A percentile compares a stretch with the other conserved stretches of the same genome.
Evolutionary conservation across 2,888 invertebrate species (phyloP).

Genomic region (Synanthedon andrenaeformis): DNA sequence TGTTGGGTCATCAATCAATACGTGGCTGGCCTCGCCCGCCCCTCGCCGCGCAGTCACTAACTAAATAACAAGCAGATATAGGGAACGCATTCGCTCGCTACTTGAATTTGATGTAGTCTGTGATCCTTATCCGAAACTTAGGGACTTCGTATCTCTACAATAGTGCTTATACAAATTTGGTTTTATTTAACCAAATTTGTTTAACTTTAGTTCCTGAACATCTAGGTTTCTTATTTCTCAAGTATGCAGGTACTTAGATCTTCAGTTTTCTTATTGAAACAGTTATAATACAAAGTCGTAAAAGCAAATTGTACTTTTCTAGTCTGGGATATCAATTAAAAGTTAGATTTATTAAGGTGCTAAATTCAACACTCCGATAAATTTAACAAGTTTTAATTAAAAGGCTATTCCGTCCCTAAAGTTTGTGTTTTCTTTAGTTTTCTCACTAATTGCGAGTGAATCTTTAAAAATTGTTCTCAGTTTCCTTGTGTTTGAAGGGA

Average conservation of each 20-base stretch:
- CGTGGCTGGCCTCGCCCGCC: conserved; percentile 18
- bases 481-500: conserved; percentile 5
- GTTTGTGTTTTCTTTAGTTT: background rate
- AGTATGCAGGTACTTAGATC: no score
- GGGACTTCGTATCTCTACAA: background rate
- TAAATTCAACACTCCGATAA: background rate
- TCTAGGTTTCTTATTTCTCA: no score
- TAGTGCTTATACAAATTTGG: no score
- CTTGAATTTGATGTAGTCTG: conserved; percentile 29
- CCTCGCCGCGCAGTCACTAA: conserved; percentile 21
- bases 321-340: background rate
- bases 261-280: no score
- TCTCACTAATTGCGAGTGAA: background rate
- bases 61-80: conserved; percentile 44
- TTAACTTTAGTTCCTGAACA: no score
- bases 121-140: conserved; percentile 3
- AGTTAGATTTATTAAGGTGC: background rate
- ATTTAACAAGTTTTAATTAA: background rate
- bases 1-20: conserved; percentile 47
- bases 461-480: background rate
- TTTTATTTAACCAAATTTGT: no score
- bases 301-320: background rate
- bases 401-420: background rate
- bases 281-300: no score
- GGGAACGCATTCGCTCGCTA: conserved; percentile 31